These are phyloP conservation scores for Sparidentex hasta DNA, from an alignment of 2,797 vertebrate species.

Conservation along the genomic window DNA sequence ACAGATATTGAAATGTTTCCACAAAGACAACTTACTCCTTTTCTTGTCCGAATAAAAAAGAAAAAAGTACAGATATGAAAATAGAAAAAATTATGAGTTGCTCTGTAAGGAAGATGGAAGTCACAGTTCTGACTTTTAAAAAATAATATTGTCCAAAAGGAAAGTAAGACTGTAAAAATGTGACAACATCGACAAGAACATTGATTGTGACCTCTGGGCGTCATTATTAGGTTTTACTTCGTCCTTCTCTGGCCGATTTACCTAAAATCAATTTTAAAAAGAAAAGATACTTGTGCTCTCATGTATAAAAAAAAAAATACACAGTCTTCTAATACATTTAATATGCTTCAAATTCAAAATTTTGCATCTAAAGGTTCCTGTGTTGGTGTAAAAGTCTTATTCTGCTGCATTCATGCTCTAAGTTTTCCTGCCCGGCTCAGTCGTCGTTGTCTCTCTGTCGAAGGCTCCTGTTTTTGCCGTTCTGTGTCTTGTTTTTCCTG, in stretches of 20 bases:
- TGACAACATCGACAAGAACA: neutral
- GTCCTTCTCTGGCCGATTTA: neutral
- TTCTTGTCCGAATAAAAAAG: constrained; percentile 14
- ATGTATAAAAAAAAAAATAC: neutral
- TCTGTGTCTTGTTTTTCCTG: constrained; percentile 93
- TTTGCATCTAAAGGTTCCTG: neutral
- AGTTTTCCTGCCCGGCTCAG: constrained; percentile 15
- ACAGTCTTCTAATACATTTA: neutral
- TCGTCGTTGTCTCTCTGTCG: constrained; percentile 91
- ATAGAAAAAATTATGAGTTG: constrained; percentile 18
- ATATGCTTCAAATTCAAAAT: neutral
- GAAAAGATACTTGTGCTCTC: neutral
- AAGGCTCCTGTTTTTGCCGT: constrained; percentile 92
- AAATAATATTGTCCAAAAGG: too few relatives aligned
- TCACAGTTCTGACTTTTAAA: too few relatives aligned
- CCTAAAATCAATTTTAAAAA: neutral
- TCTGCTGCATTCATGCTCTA: neutral
- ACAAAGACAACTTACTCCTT: neutral
- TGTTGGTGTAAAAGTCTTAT: constrained; percentile 27
- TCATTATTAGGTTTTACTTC: neutral
- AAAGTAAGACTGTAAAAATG: constrained; percentile 6
- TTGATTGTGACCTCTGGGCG: neutral
- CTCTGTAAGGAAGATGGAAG: neutral
- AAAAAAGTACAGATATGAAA: constrained; percentile 40
- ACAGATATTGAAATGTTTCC: constrained; percentile 8